Conservation (phyloP, 2,888 invertebrate species). For the Amaurobius ferox region DNA sequence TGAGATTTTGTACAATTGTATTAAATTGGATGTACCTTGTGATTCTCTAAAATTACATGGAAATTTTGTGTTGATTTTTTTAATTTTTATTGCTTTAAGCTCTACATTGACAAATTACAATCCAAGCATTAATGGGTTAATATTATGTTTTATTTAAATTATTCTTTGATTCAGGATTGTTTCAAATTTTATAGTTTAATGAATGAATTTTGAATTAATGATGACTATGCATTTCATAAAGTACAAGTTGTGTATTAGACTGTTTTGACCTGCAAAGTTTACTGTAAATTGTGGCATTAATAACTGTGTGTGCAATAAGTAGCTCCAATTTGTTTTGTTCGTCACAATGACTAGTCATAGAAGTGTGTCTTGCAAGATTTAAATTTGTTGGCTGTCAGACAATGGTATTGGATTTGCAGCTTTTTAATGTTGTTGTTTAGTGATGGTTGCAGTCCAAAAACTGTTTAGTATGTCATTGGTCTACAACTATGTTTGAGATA, state of each 20-base stretch:
- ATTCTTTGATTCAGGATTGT: not conserved
- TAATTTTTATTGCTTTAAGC: too few relatives aligned
- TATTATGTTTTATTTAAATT: not conserved
- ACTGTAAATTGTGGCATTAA: conserved; percentile 17
- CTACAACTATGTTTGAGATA: not conserved
- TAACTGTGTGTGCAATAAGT: conserved; percentile 29
- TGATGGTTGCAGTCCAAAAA: conserved; percentile 13
- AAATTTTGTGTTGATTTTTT: too few relatives aligned
- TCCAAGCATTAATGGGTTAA: not conserved
- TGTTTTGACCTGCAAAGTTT: not conserved
- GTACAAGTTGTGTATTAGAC: conserved; percentile 10
- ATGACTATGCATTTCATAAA: not conserved
- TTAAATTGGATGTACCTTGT: too few relatives aligned
- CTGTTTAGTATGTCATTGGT: not conserved
- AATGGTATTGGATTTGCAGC: conserved; percentile 9
- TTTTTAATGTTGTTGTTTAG: conserved; percentile 23
- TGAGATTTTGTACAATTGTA: too few relatives aligned
- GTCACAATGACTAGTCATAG: conserved; percentile 6
- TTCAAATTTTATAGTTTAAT: not conserved
- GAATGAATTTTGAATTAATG: not conserved
- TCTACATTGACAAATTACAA: too few relatives aligned
- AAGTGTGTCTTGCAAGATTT: not conserved
- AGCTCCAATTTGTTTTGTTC: conserved; percentile 7
- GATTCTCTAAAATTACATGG: too few relatives aligned
- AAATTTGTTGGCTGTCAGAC: conserved; percentile 2